Conservation (phyloP, 2,113 vertebrate genomes). For the Tursiops truncatus region DNA sequence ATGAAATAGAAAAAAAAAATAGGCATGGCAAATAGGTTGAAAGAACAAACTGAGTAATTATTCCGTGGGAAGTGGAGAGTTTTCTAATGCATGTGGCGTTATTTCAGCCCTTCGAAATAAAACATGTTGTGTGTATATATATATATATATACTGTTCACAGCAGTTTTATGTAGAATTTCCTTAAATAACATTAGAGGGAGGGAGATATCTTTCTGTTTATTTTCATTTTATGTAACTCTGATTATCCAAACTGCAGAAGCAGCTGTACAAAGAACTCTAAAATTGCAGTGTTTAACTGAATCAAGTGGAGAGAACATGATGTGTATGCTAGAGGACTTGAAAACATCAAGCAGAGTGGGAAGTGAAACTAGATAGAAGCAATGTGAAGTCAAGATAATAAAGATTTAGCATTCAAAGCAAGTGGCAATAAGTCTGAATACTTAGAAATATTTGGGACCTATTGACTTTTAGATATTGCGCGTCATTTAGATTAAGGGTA, state of each 20-base stretch:
- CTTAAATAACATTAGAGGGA: neutral
- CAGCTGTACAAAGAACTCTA: constrained; percentile 49
- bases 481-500: neutral
- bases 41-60: constrained; percentile 1
- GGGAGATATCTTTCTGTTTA: constrained; percentile 31
- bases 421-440: neutral
- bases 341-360: neutral
- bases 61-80: neutral
- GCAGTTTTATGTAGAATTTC: constrained; percentile 31
- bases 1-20: neutral
- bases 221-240: constrained; percentile 49
- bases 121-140: neutral
- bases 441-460: neutral
- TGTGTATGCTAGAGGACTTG: neutral
- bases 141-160: neutral
- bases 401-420: neutral
- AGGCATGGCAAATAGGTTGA: neutral
- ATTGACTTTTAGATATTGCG: neutral
- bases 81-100: neutral
- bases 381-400: neutral
- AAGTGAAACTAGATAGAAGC: neutral
- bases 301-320: neutral
- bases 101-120: constrained; percentile 49
- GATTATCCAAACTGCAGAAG: constrained; percentile 30
- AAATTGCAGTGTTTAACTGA: neutral